These are phyloP conservation scores for Thymallus thymallus DNA, from an alignment of 2,113 vertebrate genomes.

Conservation along the genomic window DNA sequence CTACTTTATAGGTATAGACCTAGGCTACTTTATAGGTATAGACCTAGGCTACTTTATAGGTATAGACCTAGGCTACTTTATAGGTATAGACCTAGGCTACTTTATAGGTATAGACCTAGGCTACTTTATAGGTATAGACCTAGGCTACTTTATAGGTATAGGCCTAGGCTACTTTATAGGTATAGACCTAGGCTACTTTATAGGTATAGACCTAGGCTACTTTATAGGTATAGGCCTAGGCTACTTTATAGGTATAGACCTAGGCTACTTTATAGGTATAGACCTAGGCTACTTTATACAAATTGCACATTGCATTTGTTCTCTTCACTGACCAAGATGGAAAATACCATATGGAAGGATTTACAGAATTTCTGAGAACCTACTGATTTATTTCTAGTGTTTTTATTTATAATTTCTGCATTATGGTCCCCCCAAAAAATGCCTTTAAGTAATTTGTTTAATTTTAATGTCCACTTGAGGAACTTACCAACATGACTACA, in stretches of 20 bases:
- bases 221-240: background rate
- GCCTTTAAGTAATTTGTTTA: background rate
- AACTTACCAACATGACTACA: no score
- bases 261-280: background rate
- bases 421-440: background rate
- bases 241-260: background rate
- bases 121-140: background rate
- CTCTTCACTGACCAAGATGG: background rate
- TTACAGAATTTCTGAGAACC: background rate
- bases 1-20: background rate
- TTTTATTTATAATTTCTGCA: background rate
- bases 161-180: background rate
- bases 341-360: background rate
- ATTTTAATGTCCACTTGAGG: background rate
- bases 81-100: background rate
- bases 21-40: background rate
- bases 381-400: background rate
- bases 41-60: background rate
- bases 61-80: background rate
- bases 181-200: background rate
- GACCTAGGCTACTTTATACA: background rate
- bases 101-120: background rate
- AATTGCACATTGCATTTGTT: background rate
- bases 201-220: background rate
- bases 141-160: background rate